Base-by-base conservation (phyloP, 2,113 vertebrate species). In the Vulpes ferrilata region DNA sequence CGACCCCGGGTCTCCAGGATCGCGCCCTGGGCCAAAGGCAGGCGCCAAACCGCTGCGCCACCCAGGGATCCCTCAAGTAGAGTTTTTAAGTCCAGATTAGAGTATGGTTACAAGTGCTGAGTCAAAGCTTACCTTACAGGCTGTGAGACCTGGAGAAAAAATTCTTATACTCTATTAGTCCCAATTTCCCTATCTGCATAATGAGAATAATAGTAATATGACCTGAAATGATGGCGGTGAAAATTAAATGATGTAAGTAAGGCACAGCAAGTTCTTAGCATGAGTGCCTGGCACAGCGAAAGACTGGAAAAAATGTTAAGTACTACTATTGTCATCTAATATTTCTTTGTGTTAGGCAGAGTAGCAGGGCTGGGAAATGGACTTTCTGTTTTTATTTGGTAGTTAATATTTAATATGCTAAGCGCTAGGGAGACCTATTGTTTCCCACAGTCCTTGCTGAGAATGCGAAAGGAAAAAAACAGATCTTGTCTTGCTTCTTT, bases 401-500 rank as follows among this genome's bases (percentile, higher is more conserved):
- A 20, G 22, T 93, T 93, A 87, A 88, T 95, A 95, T 95, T 96
- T 93, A 96, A 92, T 79, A 90, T 64, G 84, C 62, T 73, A 80
- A 90, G 53, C 80, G 88, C 69, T 27, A 64, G 64, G 86, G 67
- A 90, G 80, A 92, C 64, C 30, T 76, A 48, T 65, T 80, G 20
- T 86, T 90, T 95, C 71, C 35, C 78, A 86, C 11, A 82, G 38
- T 87, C 32, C n/a, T 95, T 96, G 32, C 65, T 81, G 60, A 81
- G 62, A 64, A 87, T 30, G 17, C 48, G n/a, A 83, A 90, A 62
- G 38, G 32, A 10, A 48, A 96, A 96, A 79, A 48, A 76, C 13
- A 93, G 57, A 62, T 65, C 60, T 84, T 32, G 30, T 62, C 35
- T 95, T 71, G 60, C 23, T 97, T 89, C 59, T 57, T 88, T 85